Conservation (phyloP, 1,140 invertebrate species). For the Cyclina sinensis region DNA sequence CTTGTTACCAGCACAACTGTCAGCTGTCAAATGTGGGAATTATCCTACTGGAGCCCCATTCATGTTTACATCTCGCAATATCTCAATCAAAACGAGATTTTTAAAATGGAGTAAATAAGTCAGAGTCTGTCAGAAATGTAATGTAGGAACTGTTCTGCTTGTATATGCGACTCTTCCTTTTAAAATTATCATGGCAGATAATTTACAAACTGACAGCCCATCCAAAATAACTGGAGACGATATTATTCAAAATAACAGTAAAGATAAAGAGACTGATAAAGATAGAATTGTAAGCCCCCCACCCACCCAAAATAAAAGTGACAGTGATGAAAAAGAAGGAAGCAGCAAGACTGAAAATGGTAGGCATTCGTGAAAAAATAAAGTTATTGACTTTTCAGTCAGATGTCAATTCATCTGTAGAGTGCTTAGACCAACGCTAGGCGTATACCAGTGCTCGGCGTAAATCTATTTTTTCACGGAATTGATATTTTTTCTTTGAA, state of each 20-base stretch:
- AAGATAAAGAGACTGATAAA: background rate
- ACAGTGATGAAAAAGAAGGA: background rate
- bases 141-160: background rate
- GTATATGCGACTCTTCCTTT: background rate
- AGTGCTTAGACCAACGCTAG: no score
- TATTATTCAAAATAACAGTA: background rate
- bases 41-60: slow-evolving; percentile 2
- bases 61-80: slow-evolving; percentile 62
- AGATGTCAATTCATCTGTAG: no score
- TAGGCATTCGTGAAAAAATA: no score
- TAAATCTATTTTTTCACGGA: no score
- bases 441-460: no score
- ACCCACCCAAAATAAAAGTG: background rate
- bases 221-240: background rate
- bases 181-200: background rate
- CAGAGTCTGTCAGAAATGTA: background rate
- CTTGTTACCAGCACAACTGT: background rate
- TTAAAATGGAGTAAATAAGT: background rate
- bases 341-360: background rate
- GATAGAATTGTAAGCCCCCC: background rate
- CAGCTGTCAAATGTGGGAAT: slow-evolving; percentile 53
- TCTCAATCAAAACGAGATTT: slow-evolving; percentile 18
- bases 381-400: no score
- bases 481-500: no score
- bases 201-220: background rate